Percentiles rank a stretch among this genome's conserved stretches.
phyloP scores from a whole-genome alignment of 2,888 invertebrate species.

The Dynastes tityus region DNA sequence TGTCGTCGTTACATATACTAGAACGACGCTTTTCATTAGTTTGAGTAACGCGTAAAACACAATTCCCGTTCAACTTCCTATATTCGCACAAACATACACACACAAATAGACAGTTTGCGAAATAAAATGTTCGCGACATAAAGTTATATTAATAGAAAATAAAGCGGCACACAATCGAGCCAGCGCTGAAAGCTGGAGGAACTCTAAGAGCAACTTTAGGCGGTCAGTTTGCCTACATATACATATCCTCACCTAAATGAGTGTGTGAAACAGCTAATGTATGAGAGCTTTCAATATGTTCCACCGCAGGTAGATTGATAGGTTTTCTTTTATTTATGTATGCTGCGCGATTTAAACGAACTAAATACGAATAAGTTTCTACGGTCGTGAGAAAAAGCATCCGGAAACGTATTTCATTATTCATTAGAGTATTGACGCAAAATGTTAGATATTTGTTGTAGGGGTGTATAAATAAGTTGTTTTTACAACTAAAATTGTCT shows the following conservation, averaged over 20 bases:
- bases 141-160: constrained; percentile 10
- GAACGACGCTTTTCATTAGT: constrained; percentile 5
- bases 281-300: no score
- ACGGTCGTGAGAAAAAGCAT: no score
- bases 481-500: no score
- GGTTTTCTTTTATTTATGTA: no score
- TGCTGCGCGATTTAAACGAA: no score
- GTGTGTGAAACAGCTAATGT: not conserved
- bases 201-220: not conserved
- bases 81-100: not conserved
- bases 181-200: not conserved
- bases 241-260: not conserved
- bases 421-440: no score
- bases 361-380: no score
- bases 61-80: not conserved
- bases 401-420: no score
- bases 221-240: not conserved
- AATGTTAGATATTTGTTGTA: no score
- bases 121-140: not conserved
- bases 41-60: not conserved
- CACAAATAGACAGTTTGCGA: not conserved
- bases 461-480: no score
- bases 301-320: no score
- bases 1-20: not conserved
- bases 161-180: constrained; percentile 3